A percentile compares a stretch with the other conserved stretches of the same genome.
phyloP scores from a whole-genome alignment of 2,113 vertebrate genomes.

The Hemicordylus capensis region DNA sequence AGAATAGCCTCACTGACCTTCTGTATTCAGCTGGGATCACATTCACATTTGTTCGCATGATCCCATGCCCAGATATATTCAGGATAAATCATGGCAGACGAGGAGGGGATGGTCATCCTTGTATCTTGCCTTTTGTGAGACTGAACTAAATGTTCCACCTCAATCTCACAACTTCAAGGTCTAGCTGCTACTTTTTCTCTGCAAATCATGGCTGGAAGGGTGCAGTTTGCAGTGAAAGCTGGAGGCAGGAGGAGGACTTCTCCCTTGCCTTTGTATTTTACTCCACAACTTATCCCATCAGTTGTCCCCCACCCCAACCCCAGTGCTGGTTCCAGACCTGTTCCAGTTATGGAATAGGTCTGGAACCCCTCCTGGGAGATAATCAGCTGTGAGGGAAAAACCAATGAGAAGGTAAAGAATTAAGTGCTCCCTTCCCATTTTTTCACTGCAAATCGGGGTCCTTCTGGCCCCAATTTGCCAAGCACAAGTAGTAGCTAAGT shows the following conservation, averaged over 20 bases:
- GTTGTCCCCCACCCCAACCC: not conserved
- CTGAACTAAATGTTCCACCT: not conserved
- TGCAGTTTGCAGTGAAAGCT: not conserved
- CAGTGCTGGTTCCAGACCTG: not conserved
- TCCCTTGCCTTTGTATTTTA: not conserved
- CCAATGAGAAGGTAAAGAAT: not conserved
- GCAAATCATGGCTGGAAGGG: not conserved
- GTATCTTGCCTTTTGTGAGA: no score
- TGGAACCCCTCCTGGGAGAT: not conserved
- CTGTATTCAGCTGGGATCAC: no score
- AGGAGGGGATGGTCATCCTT: not conserved
- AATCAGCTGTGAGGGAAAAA: no score
- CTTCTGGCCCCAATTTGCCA: not conserved
- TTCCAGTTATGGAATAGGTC: not conserved
- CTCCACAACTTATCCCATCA: not conserved
- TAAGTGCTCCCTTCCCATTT: not conserved
- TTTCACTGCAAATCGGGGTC: not conserved
- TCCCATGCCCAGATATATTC: not conserved
- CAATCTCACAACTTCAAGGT: not conserved
- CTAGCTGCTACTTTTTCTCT: not conserved
- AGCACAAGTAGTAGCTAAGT: not conserved
- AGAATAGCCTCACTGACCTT: not conserved
- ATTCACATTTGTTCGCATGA: not conserved
- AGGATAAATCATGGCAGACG: not conserved
- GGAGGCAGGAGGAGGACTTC: not conserved